Percentiles rank a stretch among this genome's conserved stretches.
phyloP scores from a whole-genome alignment of 2,888 invertebrate species.

The Lymantria monacha region DNA sequence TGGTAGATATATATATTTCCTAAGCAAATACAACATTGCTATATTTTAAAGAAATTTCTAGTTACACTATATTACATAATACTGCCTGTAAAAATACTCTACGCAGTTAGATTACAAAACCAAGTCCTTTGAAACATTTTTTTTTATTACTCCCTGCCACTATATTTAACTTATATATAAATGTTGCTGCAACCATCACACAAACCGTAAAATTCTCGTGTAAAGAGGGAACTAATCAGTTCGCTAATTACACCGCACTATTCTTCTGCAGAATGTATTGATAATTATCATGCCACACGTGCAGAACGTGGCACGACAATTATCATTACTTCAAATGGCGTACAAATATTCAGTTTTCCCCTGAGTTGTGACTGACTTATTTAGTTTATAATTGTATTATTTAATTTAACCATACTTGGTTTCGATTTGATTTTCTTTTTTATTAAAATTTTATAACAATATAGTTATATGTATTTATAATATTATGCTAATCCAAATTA shows the following conservation, averaged over 20 bases:
- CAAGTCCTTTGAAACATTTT: no score
- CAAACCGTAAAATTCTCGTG: conserved; percentile 44
- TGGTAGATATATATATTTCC: no score
- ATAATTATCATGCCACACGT: conserved; percentile 41
- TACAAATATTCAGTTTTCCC: conserved; percentile 81
- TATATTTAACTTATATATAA: no score
- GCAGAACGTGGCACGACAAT: conserved; percentile 55
- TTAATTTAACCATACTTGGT: background rate
- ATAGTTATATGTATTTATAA: background rate
- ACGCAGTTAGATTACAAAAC: no score
- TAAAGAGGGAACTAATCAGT: conserved; percentile 68
- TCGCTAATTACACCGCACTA: conserved; percentile 61
- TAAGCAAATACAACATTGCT: no score
- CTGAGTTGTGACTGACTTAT: conserved; percentile 54
- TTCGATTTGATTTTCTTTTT: background rate
- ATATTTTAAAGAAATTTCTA: no score
- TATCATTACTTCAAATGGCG: conserved; percentile 61
- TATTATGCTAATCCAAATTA: background rate
- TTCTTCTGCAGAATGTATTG: conserved; percentile 38
- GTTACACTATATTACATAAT: no score
- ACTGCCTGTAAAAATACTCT: no score
- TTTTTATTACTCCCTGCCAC: no score
- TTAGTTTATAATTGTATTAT: conserved; percentile 1
- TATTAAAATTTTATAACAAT: background rate
- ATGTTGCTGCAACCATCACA: conserved; percentile 67